Conservation (phyloP, 92 coral and sea anemone genomes). For the Diadumene lineata region DNA sequence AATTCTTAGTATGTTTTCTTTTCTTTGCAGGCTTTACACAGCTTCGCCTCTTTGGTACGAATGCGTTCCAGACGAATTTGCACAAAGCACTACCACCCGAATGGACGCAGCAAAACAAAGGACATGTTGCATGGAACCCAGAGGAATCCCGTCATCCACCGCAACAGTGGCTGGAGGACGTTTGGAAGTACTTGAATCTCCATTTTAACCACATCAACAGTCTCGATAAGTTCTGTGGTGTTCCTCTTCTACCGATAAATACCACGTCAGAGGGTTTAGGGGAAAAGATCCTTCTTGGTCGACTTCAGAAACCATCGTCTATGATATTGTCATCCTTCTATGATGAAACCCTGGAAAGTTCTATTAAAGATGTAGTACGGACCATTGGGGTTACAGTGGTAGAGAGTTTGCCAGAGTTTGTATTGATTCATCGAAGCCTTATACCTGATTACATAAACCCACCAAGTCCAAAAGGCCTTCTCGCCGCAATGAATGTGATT, state of each 20-base stretch:
- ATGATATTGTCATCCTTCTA: slow-evolving; percentile 35
- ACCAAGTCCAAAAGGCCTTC: slow-evolving; percentile 51
- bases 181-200: slow-evolving; percentile 69
- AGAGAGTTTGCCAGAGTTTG: slow-evolving; percentile 34
- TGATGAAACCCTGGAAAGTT: slow-evolving; percentile 23
- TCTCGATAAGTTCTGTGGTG: slow-evolving; percentile 40
- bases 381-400: slow-evolving; percentile 34
- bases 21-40: slow-evolving; percentile 50
- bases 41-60: slow-evolving; percentile 46
- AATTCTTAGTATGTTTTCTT: background rate
- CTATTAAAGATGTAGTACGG: slow-evolving; percentile 13
- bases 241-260: slow-evolving; percentile 64
- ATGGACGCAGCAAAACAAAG: slow-evolving; percentile 37
- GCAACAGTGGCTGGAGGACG: slow-evolving; percentile 58
- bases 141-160: slow-evolving; percentile 52
- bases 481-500: slow-evolving; percentile 21
- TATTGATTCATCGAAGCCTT: slow-evolving; percentile 22
- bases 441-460: slow-evolving; percentile 47
- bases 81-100: slow-evolving; percentile 52
- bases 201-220: slow-evolving; percentile 29
- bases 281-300: no score
- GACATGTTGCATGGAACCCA: slow-evolving; percentile 66
- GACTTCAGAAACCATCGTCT: slow-evolving; percentile 46
- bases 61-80: slow-evolving; percentile 47
- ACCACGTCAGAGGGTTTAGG: background rate